phyloP scores from a whole-genome alignment of 2,888 invertebrate species.

The Anticlea derivata region DNA sequence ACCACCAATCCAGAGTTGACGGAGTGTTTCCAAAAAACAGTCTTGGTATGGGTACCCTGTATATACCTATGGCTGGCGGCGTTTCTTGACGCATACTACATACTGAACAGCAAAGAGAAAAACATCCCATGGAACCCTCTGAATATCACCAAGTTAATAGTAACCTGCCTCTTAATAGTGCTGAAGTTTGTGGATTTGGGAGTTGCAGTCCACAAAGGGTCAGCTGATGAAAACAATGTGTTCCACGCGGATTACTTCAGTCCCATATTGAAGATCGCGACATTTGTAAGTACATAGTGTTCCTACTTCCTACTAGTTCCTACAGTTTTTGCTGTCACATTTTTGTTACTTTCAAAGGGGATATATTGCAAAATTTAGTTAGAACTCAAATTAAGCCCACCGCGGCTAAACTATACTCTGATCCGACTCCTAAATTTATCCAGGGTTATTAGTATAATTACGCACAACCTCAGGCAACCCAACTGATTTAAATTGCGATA shows the following conservation, averaged over 20 bases:
- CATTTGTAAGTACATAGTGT: slow-evolving; percentile 92
- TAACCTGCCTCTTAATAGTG: slow-evolving; percentile 86
- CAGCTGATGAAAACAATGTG: slow-evolving; percentile 75
- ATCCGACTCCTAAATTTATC: no score
- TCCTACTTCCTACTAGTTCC: no score
- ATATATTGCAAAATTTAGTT: no score
- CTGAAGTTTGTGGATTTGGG: slow-evolving; percentile 88
- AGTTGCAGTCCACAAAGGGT: slow-evolving; percentile 83
- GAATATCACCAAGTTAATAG: slow-evolving; percentile 87
- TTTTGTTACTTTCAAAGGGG: no score
- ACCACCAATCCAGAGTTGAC: slow-evolving; percentile 94
- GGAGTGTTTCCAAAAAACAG: slow-evolving; percentile 95
- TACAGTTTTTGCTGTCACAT: no score
- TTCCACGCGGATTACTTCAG: slow-evolving; percentile 89
- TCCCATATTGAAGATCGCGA: slow-evolving; percentile 89
- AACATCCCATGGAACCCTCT: slow-evolving; percentile 91
- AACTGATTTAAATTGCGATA: no score
- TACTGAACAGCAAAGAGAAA: slow-evolving; percentile 89
- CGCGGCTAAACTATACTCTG: no score
- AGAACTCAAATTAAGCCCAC: no score
- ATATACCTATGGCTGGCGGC: slow-evolving; percentile 91
- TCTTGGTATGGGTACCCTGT: slow-evolving; percentile 95
- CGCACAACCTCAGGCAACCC: no score
- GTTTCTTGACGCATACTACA: slow-evolving; percentile 89
- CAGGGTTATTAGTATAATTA: no score